phyloP scores from a whole-genome alignment of 1,140 invertebrate species.

The Hormaphis cornu region DNA sequence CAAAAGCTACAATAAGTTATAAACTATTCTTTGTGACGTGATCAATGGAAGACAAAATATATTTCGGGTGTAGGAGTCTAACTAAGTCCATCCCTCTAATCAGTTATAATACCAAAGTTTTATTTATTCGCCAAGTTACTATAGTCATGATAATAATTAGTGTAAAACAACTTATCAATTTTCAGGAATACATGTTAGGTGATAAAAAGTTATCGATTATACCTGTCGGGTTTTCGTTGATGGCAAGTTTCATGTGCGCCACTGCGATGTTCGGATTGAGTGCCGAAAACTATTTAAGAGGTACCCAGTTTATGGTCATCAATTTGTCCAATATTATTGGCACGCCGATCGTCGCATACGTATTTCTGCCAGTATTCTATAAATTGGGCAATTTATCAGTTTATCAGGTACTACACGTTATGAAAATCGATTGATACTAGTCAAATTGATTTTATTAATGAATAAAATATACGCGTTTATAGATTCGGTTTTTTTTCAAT shows the following conservation, averaged over 20 bases:
- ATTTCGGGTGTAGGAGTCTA: too few species aligned
- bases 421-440: background rate
- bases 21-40: too few species aligned
- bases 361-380: conserved; percentile 84
- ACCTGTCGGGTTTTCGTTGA: conserved; percentile 77
- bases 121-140: background rate
- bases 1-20: too few species aligned
- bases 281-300: conserved; percentile 73
- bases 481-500: too few species aligned
- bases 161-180: background rate
- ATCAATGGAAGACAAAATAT: too few species aligned
- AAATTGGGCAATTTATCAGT: conserved; percentile 66
- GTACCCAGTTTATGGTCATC: conserved; percentile 74
- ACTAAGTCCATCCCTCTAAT: too few species aligned
- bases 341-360: conserved; percentile 66
- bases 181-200: conserved; percentile 71
- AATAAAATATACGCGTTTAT: too few species aligned
- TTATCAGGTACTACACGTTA: conserved; percentile 75
- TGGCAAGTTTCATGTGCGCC: conserved; percentile 92
- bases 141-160: background rate
- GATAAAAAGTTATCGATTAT: conserved; percentile 64
- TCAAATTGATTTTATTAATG: too few species aligned
- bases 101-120: background rate
- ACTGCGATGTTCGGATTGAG: conserved; percentile 82
- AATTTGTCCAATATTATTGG: conserved; percentile 71